Percentiles rank a stretch among this genome's conserved stretches.
Conservation (phyloP, 2,113 vertebrate species). For the Xenotilapia flavipinnis region DNA sequence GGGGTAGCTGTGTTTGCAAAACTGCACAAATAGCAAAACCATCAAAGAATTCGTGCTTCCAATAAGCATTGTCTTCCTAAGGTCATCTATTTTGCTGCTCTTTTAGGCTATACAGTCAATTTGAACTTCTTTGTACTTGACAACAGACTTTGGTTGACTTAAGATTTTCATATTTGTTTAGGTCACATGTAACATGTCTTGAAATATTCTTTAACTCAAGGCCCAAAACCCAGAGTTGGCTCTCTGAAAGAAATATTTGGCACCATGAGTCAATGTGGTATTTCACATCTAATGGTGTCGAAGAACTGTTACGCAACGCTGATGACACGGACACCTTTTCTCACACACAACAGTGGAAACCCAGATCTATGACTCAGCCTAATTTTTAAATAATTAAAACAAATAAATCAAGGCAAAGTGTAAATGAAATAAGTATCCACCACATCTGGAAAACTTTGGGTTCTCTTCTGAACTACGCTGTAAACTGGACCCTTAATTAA, state of each 20-base stretch:
- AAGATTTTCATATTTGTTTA: background rate
- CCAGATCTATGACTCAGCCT: background rate
- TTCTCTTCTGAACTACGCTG: background rate
- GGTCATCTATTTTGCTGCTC: background rate
- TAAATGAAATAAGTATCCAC: background rate
- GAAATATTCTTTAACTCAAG: background rate
- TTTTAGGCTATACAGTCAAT: background rate
- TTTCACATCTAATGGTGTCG: background rate
- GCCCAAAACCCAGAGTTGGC: background rate
- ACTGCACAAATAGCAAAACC: background rate
- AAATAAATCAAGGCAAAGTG: background rate
- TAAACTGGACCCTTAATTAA: background rate
- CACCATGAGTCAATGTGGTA: background rate
- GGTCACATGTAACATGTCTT: background rate
- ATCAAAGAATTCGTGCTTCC: accelerated
- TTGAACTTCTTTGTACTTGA: background rate
- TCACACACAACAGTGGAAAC: background rate
- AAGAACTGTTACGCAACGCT: background rate
- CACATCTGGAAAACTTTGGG: background rate
- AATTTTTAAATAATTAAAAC: background rate
- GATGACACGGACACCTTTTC: background rate
- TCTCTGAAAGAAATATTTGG: background rate
- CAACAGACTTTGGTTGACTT: background rate
- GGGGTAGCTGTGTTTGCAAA: background rate
- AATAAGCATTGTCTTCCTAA: background rate